Conservation (phyloP, 2,888 invertebrate genomes). For the Lamproptera curius region DNA sequence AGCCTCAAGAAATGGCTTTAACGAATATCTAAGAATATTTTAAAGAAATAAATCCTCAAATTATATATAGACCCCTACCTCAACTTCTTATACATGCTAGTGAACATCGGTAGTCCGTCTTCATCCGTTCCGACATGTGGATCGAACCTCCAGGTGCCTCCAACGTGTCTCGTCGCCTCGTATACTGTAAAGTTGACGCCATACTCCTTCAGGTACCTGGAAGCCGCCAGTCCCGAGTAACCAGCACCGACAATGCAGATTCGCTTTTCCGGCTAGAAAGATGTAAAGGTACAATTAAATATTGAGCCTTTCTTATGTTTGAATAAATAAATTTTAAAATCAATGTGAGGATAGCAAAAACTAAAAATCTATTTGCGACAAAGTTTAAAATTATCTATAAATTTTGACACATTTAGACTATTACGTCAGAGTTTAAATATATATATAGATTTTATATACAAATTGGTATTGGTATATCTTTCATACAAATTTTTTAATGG, state of each 20-base stretch:
- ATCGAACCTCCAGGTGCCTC: slow-evolving; percentile 90
- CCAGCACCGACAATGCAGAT: slow-evolving; percentile 85
- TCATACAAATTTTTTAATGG: no score
- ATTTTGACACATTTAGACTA: no score
- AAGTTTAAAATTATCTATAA: no score
- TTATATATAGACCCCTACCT: no score
- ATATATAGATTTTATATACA: no score
- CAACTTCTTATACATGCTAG: slow-evolving; percentile 89
- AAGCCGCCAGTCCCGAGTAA: slow-evolving; percentile 83
- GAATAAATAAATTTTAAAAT: neutral
- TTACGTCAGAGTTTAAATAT: no score
- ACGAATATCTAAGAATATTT: no score
- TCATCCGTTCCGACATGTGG: slow-evolving; percentile 80
- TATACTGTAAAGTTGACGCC: slow-evolving; percentile 78
- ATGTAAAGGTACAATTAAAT: no score
- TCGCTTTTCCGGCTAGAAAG: slow-evolving; percentile 23
- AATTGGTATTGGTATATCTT: no score
- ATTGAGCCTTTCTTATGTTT: neutral
- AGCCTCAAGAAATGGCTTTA: no score
- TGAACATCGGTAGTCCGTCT: slow-evolving; percentile 83
- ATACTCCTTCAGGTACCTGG: slow-evolving; percentile 77
- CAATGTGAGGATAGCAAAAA: neutral
- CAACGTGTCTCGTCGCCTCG: slow-evolving; percentile 82
- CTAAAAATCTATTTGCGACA: no score
- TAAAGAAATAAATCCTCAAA: no score